Base-by-base conservation (phyloP, 2,888 invertebrate species). In the Drosophila mulleri region DNA sequence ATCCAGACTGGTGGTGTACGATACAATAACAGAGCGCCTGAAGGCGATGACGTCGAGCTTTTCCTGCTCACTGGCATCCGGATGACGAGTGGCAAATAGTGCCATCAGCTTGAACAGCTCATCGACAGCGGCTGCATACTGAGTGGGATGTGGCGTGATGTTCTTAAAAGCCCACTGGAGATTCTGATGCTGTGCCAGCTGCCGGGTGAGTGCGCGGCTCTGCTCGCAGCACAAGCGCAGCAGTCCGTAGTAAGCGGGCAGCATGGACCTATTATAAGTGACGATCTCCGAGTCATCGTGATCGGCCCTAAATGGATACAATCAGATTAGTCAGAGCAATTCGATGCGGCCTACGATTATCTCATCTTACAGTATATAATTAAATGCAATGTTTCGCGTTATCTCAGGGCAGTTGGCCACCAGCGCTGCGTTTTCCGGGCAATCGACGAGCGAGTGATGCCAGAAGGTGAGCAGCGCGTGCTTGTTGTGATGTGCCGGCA, bases 121-220 rank as follows among this genome's bases (percentile, higher is more conserved):
- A 82, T 98, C 98, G 1, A 98, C 98, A 20, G 98, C 98, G 94
- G 95, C 95, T 20, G 97, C 96, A 94, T 98, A 98, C 85, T 98
- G 96, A 26, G 97, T 97, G 8, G 98, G 97, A 93, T 98, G 98
- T n/a, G 98, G 98, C 39, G 98, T 97, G 77, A 98, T 98, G 93
- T 98, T 98, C 90, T 98, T 96, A 93, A 98, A 98, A 32, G 98
- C 98, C 98, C 98, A 98, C 91, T 98, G 97, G 48, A 98, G 95
- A 94, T 98, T 98, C 93, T 98, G 98, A 93, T 98, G 98, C 80
- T 96, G 96, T 0, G 98, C 97, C 64, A 98, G 94, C 89, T 97
- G 96, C 61, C 98, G 94, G 7, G 98, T 97, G 92, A 98, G 98
- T 29, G 95, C 93, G 52, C 96, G 94, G 7, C 98, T 98, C 83